Base-by-base conservation (phyloP, 2,797 vertebrate species). In the Semaprochilodus insignis region DNA sequence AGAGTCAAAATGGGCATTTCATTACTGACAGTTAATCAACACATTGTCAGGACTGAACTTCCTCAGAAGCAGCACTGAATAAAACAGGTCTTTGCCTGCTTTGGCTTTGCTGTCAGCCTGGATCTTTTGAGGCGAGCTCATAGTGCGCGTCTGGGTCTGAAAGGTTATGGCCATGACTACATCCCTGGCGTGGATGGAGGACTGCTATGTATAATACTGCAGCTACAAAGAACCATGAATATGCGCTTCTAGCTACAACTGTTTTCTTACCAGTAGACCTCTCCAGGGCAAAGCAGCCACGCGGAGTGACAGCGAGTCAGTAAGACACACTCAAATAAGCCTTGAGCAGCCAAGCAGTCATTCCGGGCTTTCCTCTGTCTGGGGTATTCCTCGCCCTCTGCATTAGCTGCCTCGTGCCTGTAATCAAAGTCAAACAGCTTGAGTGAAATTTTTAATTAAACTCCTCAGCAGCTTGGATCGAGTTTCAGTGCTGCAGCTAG, bases 291-390 rank as follows among this genome's bases (percentile, higher is more conserved):
- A 3, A 27, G 69, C 69, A 51, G n/a, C 44, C 69, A 71, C 44
- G 16, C n/a, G 8, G 15, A 71, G 69, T 71, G 48, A 52, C 44
- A 71, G 25, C 13, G 17, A 71, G 69, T 52, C 44, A 40, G 34
- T 69, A 21, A 40, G 27, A 36, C 31, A 34, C 25, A 65, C 63
- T 23, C 66, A 70, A 48, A 70, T 57, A 31, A 57, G 70, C 48
- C 25, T 51, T 19, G 70, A 57, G 72, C 25, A 21, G 54, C 52
- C 15, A 25, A 19, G 31, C 11, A 31, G 52, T 36, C 14, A 59
- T 60, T 16, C 60, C n/a, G 73, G 55, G 55, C 73, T 60, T 60
- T 59, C 55, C 73, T 60, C 73, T 31, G 55, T 71, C 31, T 75
- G n/a, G 54, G 73, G 31, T 23, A 34, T 75, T 59, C 54, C 54